A percentile compares a stretch with the other conserved stretches of the same genome.
phyloP scores from a whole-genome alignment of 2,797 vertebrate genomes.

The Potorous gilbertii region DNA sequence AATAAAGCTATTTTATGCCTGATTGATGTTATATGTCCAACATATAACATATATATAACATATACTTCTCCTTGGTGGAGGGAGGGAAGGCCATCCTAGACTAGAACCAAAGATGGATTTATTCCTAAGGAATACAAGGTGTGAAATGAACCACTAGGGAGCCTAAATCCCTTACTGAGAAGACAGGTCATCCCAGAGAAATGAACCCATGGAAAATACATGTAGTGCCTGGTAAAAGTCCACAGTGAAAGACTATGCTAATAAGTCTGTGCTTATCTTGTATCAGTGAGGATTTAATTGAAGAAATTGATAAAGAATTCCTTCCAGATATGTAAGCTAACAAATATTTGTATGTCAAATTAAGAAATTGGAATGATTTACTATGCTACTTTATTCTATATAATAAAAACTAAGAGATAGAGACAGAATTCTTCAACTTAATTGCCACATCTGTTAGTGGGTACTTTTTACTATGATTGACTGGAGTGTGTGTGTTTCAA shows the following conservation, averaged over 20 bases:
- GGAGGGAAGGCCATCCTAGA: background rate
- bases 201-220: background rate
- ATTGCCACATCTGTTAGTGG: slow-evolving; percentile 85
- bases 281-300: background rate
- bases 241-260: background rate
- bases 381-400: slow-evolving; percentile 81
- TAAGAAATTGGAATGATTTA: slow-evolving; percentile 76
- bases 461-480: slow-evolving; percentile 84
- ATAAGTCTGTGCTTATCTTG: background rate
- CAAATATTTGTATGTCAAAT: slow-evolving; percentile 63
- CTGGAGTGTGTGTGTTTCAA: slow-evolving; percentile 82
- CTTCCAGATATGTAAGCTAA: slow-evolving; percentile 73
- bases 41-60: too few relatives aligned
- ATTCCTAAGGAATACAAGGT: background rate
- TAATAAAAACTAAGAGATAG: slow-evolving; percentile 80
- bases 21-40: background rate
- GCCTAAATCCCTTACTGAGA: background rate
- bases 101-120: background rate
- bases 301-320: slow-evolving; percentile 68
- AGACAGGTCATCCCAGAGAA: background rate
- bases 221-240: background rate
- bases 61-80: background rate
- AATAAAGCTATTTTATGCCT: background rate
- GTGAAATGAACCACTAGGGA: background rate
- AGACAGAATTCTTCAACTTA: slow-evolving; percentile 83